Evolutionary conservation across 2,113 vertebrate species (phyloP).

Genomic region (Crotalus helleri): DNA sequence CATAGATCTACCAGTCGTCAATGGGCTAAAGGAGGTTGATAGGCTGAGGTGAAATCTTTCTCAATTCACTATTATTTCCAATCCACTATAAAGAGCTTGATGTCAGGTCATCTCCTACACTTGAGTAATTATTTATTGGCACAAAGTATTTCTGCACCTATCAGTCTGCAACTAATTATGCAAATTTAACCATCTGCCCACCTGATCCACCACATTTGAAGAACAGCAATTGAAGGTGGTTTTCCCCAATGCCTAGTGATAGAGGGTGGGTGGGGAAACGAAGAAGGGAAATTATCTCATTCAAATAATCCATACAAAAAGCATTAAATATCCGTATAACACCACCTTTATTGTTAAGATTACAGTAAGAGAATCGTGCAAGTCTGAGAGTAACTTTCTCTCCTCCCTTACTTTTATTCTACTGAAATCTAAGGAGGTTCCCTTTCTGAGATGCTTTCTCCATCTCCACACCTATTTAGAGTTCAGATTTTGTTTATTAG

Average conservation of each 20-base stretch:
- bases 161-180: not conserved
- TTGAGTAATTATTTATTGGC: not conserved
- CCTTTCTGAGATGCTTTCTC: not conserved
- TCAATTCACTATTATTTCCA: not conserved
- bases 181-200: not conserved
- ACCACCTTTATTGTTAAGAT: not conserved
- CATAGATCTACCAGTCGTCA: not conserved
- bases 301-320: not conserved
- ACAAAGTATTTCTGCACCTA: not conserved
- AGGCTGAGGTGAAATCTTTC: not conserved
- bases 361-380: not conserved
- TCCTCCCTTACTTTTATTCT: not conserved
- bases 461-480: not conserved
- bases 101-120: not conserved
- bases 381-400: not conserved
- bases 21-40: not conserved
- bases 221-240: not conserved
- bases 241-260: not conserved
- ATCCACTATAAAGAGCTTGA: not conserved
- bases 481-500: not conserved
- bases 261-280: not conserved
- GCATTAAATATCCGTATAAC: not conserved
- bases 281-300: not conserved
- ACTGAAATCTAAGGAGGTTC: not conserved
- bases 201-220: not conserved